Base-by-base conservation (phyloP, 2,797 vertebrate genomes). In the Moxostoma hubbsi region DNA sequence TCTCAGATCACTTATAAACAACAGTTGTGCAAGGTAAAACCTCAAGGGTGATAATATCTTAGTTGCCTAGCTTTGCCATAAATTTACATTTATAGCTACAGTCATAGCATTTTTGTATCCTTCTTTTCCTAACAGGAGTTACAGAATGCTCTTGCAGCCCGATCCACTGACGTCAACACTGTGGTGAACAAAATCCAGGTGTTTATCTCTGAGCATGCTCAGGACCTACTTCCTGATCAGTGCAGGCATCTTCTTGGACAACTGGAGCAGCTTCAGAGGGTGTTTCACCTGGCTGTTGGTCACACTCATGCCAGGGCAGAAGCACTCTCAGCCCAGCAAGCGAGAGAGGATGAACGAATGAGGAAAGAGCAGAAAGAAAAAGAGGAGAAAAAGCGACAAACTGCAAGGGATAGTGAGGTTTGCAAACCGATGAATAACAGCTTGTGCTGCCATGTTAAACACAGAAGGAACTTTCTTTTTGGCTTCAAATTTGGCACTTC, bases 131-230 rank as follows among this genome's bases (percentile, higher is more conserved):
- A 36, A 36, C 83, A 99, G 98, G 94, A 95, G 83, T 89, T 97
- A 79, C 93, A 94, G 85, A 86, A 91, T n/a, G 89, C 92, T 15
- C 89, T 97, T 0, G 59, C 86, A 36, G 84, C 88, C 68, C 94
- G 86, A 86, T 96, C 94, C 71, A 86, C 76, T 4, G 93, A 97
- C 71, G 93, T 98, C 15, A 93, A 92, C 1, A 13, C 73, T 15
- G 85, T 94, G 0, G 96, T 93, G 57, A 93, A 94, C 0, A 93
- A 95, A 84, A 87, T 96, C 81, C 96, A 99, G 90, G 80, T 95
- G 75, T 97, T 99, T 79, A 94, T 98, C 88, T 97, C 97, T 0
- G 96, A 99, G 91, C 94, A 93, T 0, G 95, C 96, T 0, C 96
- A 95, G 89, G 96, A 99, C 82, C 82, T 98, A 81, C 92, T 86